phyloP scores from a whole-genome alignment of 2,797 vertebrate species.

The Protonibea diacanthus region DNA sequence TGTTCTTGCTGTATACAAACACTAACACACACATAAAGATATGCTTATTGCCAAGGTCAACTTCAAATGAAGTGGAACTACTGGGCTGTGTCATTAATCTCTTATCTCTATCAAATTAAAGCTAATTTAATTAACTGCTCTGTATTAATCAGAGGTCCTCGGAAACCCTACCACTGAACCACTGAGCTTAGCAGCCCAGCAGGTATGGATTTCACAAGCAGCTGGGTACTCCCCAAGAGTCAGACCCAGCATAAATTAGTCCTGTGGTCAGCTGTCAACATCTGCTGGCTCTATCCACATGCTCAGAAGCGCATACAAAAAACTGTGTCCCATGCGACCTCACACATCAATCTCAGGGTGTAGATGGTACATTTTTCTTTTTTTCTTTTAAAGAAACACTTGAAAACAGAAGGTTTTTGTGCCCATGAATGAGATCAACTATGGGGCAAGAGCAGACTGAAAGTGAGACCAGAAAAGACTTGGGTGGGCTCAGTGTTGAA shows the following conservation, averaged over 20 bases:
- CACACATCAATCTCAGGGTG: conserved; percentile 43
- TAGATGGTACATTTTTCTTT: conserved; percentile 46
- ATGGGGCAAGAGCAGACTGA: conserved; percentile 37
- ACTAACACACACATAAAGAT: conserved; percentile 34
- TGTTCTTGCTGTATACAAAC: conserved; percentile 30
- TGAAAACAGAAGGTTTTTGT: conserved; percentile 39
- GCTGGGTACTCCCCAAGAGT: conserved; percentile 83
- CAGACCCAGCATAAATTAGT: conserved; percentile 81
- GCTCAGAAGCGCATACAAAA: conserved; percentile 53
- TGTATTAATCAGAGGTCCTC: conserved; percentile 83
- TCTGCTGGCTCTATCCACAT: conserved; percentile 73
- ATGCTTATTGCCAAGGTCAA: conserved; percentile 59
- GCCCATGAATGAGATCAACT: conserved; percentile 37
- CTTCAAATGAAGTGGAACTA: conserved; percentile 75
- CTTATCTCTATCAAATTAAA: conserved; percentile 79
- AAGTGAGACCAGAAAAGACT: conserved; percentile 51
- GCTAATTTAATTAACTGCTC: conserved; percentile 84
- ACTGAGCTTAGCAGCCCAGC: conserved; percentile 80
- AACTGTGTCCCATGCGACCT: conserved; percentile 50
- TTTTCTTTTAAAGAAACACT: conserved; percentile 36
- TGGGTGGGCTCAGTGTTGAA: conserved; percentile 54
- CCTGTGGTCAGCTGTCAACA: conserved; percentile 80
- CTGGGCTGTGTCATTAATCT: conserved; percentile 76
- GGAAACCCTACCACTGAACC: conserved; percentile 80
- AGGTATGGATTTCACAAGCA: conserved; percentile 82